Conservation (phyloP, 1,140 invertebrate genomes). For the Rhizoglyphus robini region DNA sequence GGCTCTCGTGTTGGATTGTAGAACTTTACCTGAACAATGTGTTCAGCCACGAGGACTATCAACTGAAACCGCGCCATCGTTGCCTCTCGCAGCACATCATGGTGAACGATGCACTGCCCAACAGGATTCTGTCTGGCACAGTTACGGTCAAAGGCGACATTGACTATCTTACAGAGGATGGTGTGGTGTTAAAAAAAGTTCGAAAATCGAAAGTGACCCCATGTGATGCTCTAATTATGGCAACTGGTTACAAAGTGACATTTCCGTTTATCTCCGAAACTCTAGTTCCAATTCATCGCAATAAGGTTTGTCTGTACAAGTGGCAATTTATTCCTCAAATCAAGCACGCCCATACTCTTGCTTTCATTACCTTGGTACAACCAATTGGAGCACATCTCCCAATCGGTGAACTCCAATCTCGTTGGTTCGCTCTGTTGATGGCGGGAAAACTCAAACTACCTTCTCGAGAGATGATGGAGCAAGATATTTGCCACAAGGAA, state of each 20-base stretch:
- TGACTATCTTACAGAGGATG: too few species aligned
- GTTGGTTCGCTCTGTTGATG: too few species aligned
- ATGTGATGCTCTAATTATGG: conserved; percentile 33
- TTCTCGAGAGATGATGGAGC: conserved; percentile 23
- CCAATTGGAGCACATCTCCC: too few species aligned
- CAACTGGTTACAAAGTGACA: conserved; percentile 34
- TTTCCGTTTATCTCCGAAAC: conserved; percentile 33
- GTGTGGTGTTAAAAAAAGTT: too few species aligned
- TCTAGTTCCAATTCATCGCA: conserved; percentile 21
- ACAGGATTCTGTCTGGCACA: too few species aligned
- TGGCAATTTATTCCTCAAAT: not conserved
- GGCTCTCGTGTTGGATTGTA: not conserved
- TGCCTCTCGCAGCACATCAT: conserved; percentile 39
- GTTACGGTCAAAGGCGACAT: too few species aligned
- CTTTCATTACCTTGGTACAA: conserved; percentile 30
- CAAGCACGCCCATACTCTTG: conserved; percentile 36
- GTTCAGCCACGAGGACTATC: too few species aligned
- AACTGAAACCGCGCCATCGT: conserved; percentile 37
- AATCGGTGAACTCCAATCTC: conserved; percentile 19
- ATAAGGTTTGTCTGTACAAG: conserved; percentile 22
- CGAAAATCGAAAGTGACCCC: conserved; percentile 20
- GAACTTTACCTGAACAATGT: conserved; percentile 24
- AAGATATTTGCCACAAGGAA: not conserved
- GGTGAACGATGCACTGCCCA: not conserved
- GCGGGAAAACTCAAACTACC: conserved; percentile 25